Percentiles rank a stretch among this genome's conserved stretches.
Evolutionary conservation across 2,888 invertebrate genomes (phyloP).

Genomic region (Ectemnius continuus): DNA sequence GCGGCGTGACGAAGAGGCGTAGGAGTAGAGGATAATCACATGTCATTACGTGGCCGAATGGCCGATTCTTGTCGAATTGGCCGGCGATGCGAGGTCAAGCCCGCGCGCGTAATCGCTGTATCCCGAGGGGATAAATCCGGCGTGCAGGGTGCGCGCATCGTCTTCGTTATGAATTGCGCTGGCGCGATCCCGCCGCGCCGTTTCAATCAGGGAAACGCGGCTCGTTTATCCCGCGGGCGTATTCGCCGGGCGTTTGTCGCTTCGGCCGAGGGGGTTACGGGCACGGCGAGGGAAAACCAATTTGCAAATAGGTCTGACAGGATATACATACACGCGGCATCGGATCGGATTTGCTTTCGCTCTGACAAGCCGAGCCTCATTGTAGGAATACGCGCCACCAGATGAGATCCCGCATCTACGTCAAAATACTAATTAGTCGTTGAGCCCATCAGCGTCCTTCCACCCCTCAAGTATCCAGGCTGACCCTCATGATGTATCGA

Average conservation of each 20-base stretch:
- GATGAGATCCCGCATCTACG: constrained; percentile 52
- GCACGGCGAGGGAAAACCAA: constrained; percentile 70
- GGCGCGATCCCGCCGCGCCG: constrained; percentile 61
- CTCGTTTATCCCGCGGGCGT: constrained; percentile 64
- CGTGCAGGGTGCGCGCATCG: constrained; percentile 37
- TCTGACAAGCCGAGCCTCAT: constrained; percentile 39
- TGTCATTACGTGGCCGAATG: no score
- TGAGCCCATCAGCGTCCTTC: constrained; percentile 27
- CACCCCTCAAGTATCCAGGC: constrained; percentile 14
- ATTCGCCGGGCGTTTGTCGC: constrained; percentile 65
- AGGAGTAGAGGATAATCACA: no score
- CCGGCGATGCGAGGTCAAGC: no score
- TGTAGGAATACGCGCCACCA: constrained; percentile 38
- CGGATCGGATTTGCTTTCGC: constrained; percentile 62
- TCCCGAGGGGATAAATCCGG: constrained; percentile 35
- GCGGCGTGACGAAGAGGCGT: no score
- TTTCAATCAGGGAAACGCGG: constrained; percentile 71
- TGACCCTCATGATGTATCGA: constrained; percentile 36
- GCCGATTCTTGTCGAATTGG: no score
- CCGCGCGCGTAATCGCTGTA: no score
- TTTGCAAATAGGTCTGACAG: constrained; percentile 74
- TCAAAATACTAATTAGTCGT: constrained; percentile 61
- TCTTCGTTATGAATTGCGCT: constrained; percentile 61
- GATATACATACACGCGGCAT: constrained; percentile 53
- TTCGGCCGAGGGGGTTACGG: constrained; percentile 28